Conservation (phyloP, 2,888 invertebrate genomes). For the Augochlorella aurata region DNA sequence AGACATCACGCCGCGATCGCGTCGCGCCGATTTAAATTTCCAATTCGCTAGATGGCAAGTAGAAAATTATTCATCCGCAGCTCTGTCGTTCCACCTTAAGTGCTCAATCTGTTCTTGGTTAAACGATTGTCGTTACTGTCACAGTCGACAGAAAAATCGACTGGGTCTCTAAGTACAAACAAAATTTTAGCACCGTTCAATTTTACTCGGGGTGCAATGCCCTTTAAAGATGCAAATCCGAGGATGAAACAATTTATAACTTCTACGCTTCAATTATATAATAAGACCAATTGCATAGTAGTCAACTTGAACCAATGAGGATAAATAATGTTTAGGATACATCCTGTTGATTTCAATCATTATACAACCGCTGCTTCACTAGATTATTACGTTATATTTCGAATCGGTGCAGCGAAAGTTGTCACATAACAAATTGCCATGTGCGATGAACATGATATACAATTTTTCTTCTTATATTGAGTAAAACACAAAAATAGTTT, state of each 20-base stretch:
- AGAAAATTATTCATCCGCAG: constrained; percentile 45
- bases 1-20: constrained; percentile 22
- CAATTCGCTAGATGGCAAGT: constrained; percentile 31
- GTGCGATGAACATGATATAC: background rate
- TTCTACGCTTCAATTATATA: constrained; percentile 55
- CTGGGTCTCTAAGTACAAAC: background rate
- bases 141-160: background rate
- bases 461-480: background rate
- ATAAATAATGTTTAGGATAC: constrained; percentile 46
- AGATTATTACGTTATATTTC: background rate
- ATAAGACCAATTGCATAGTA: constrained; percentile 53
- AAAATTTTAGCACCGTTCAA: constrained; percentile 21
- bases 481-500: background rate
- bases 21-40: constrained; percentile 30
- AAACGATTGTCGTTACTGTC: constrained; percentile 1
- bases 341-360: constrained; percentile 1
- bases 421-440: too few relatives aligned
- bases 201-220: constrained; percentile 45
- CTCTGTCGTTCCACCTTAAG: constrained; percentile 37
- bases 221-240: constrained; percentile 39
- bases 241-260: constrained; percentile 53
- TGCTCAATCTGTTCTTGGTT: constrained; percentile 19
- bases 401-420: background rate
- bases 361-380: background rate
- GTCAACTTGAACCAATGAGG: constrained; percentile 41